These are phyloP conservation scores for Oligia fasciuncula DNA, from an alignment of 2,888 invertebrate genomes.

Conservation along the genomic window DNA sequence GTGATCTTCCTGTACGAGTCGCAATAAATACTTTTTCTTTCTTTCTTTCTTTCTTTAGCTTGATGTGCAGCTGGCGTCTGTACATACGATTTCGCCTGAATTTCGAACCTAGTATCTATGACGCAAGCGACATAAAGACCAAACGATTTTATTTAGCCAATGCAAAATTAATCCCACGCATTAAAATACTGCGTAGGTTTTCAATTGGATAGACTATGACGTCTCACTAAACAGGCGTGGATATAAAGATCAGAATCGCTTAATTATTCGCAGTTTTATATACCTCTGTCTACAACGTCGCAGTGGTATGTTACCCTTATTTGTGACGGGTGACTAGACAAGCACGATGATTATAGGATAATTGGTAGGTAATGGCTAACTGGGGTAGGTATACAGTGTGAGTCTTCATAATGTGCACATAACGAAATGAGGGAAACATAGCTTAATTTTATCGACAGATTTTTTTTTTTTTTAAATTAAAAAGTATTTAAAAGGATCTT, in stretches of 20 bases:
- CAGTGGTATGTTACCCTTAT: conserved; percentile 13
- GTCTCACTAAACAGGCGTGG: conserved; percentile 21
- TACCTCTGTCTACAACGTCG: conserved; percentile 9
- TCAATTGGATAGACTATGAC: neutral
- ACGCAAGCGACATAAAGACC: neutral
- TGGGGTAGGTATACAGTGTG: too few species aligned
- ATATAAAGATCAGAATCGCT: conserved; percentile 35
- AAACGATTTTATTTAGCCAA: neutral
- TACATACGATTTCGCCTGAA: too few species aligned
- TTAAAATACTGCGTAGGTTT: conserved; percentile 17
- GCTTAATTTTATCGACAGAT: too few species aligned
- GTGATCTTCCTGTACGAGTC: too few species aligned
- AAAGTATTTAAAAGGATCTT: too few species aligned
- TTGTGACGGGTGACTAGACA: conserved; percentile 22
- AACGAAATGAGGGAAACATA: too few species aligned
- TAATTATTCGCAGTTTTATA: conserved; percentile 19
- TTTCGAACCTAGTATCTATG: neutral
- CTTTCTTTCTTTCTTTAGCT: too few species aligned
- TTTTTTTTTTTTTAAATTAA: too few species aligned
- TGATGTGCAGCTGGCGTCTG: too few species aligned
- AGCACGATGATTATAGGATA: conserved; percentile 4
- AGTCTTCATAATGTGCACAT: too few species aligned
- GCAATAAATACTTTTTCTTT: too few species aligned
- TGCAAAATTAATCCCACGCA: neutral
- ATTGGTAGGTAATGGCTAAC: neutral